Evolutionary conservation across 2,113 vertebrate species (phyloP), one percentile per base, ranked within the genome.

Genomic region (Panurus biarmicus): DNA sequence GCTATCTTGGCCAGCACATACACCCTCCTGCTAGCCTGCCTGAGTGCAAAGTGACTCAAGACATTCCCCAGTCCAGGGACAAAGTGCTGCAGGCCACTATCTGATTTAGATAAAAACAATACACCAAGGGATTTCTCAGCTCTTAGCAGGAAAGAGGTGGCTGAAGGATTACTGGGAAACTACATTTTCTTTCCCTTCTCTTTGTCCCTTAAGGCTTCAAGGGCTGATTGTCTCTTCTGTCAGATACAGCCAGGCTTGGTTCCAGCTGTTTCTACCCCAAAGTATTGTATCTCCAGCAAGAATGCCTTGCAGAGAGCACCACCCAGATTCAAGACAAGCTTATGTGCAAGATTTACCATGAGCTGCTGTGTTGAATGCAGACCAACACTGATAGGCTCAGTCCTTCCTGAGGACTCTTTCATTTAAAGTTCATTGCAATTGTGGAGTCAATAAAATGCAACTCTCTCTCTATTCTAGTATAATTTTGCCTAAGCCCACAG

Each of bases 21-120:
- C 90, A 88, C 83, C 94, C 73, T 95, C 53, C 71, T 88, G 67
- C 61, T 62, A 51, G 69, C 70, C 66, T 61, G 91, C 70, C 69
- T 5, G 35, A 91, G 73, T 67, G 94, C 66, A 96, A 97, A 96
- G 77, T 96, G 94, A 96, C 96, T 96, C 89, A 93, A 90, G 66
- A 66, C 70, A 95, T 87, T 89, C 85, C 89, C 79, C 54, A 78
- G 60, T 33, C 66, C 2, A 22, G 25, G 80, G 86, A 87, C 80
- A 92, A 96, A 95, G 72, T 58, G 81, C 65, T 79, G 45, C 76
- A 70, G 62, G 83, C 40, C 56, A 33, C 71, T 89, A 95, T 93
- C 94, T 95, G 87, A 90, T 86, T 77, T 50, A 0, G 92, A 96
- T 95, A 97, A 85, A 56, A 74, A 44, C 33, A 80, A 53, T 3